These are phyloP conservation scores for Drosophila elegans DNA, from an alignment of 1,140 invertebrate genomes.

Conservation along the genomic window DNA sequence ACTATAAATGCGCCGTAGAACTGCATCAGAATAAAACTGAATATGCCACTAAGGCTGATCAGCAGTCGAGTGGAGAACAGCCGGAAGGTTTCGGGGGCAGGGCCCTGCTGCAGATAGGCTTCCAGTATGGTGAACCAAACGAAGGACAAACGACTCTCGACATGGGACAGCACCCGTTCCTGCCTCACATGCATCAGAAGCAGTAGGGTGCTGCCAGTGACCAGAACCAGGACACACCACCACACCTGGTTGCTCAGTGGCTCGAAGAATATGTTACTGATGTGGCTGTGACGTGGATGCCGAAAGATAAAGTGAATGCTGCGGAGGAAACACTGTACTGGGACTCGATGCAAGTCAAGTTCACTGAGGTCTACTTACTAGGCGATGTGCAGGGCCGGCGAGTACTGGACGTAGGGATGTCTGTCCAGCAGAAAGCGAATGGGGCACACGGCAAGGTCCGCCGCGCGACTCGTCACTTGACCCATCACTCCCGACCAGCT, in stretches of 20 bases:
- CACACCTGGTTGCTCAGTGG: constrained; percentile 85
- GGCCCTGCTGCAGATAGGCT: constrained; percentile 73
- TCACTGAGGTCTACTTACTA: constrained; percentile 57
- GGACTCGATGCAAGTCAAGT: not conserved
- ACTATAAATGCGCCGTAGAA: constrained; percentile 89
- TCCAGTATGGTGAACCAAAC: constrained; percentile 70
- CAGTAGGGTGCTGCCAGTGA: constrained; percentile 51
- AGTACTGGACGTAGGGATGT: constrained; percentile 84
- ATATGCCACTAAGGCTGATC: constrained; percentile 85
- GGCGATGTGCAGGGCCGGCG: constrained; percentile 84
- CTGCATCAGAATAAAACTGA: constrained; percentile 86
- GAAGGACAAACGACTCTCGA: constrained; percentile 51
- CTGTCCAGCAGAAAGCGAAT: constrained; percentile 85
- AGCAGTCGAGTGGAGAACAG: constrained; percentile 79
- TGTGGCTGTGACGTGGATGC: constrained; percentile 85
- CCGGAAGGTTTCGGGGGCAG: constrained; percentile 49
- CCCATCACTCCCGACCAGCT: constrained; percentile 86
- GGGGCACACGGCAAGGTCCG: constrained; percentile 85
- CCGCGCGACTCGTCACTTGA: constrained; percentile 82
- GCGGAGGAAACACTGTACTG: not conserved
- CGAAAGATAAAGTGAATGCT: constrained; percentile 86
- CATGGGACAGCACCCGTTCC: constrained; percentile 12
- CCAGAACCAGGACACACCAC: constrained; percentile 65
- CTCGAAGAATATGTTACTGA: constrained; percentile 85
- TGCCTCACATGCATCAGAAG: constrained; percentile 50